Conservation (phyloP, 2,888 invertebrate genomes). For the Pollenia amentaria region DNA sequence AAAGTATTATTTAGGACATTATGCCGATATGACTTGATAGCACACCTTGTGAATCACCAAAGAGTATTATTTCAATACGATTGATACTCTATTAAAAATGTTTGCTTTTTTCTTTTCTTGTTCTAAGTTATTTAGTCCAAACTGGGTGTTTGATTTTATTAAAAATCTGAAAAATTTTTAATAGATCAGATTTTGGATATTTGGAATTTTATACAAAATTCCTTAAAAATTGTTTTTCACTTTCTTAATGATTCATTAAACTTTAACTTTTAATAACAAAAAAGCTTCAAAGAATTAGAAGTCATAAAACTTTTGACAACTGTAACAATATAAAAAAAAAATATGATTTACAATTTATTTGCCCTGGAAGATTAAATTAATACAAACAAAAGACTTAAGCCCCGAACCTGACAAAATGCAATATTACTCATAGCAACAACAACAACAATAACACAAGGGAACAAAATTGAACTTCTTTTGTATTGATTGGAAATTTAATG, state of each 20-base stretch:
- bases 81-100: no score
- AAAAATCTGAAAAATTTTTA: no score
- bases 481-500: no score
- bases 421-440: constrained; percentile 50
- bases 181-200: no score
- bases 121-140: no score
- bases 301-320: constrained; percentile 27
- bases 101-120: no score
- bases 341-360: constrained; percentile 17
- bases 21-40: no score
- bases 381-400: constrained; percentile 57
- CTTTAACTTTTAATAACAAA: background rate
- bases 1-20: no score
- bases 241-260: background rate
- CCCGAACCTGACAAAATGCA: constrained; percentile 44
- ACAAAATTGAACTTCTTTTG: no score
- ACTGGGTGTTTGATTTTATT: no score
- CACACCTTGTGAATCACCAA: no score
- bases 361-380: constrained; percentile 9
- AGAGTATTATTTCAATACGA: no score
- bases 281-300: constrained; percentile 2
- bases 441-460: constrained; percentile 8
- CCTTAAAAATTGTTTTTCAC: constrained; percentile 26
- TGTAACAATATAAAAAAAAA: background rate
- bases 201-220: constrained; percentile 27